Evolutionary conservation across 2,113 vertebrate species (phyloP).

Genomic region (Nesogale talazaci): DNA sequence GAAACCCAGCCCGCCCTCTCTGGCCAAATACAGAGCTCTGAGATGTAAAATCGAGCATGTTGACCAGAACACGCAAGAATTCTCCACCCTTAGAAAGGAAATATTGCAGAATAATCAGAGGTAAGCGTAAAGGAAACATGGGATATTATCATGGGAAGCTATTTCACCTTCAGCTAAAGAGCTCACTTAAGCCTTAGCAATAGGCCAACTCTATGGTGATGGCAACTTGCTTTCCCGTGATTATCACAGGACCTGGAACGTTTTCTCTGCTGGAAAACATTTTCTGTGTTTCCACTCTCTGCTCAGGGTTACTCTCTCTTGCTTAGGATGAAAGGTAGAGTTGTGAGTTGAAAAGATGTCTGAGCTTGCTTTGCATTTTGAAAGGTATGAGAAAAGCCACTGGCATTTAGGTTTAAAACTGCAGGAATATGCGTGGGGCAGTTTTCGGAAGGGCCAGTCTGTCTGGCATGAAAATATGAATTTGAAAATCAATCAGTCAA

Average conservation of each 20-base stretch:
- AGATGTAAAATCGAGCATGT: slow-evolving; percentile 89
- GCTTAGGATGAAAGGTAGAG: background rate
- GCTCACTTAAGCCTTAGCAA: background rate
- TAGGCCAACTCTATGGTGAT: background rate
- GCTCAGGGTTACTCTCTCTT: background rate
- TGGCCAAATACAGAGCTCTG: slow-evolving; percentile 92
- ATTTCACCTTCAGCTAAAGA: background rate
- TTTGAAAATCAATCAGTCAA: too few relatives aligned
- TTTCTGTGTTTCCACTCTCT: background rate
- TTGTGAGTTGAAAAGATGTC: background rate
- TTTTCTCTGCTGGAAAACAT: background rate
- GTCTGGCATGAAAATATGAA: background rate
- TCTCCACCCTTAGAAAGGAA: slow-evolving; percentile 80
- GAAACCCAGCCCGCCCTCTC: slow-evolving; percentile 81
- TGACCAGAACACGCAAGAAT: slow-evolving; percentile 84
- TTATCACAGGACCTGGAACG: background rate
- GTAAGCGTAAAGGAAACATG: slow-evolving; percentile 65
- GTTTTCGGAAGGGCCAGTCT: background rate
- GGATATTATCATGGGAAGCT: background rate
- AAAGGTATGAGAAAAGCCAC: background rate
- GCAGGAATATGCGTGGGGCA: background rate
- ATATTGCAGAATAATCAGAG: slow-evolving; percentile 75
- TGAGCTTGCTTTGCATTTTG: background rate
- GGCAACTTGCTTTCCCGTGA: background rate
- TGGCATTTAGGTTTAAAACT: slow-evolving; percentile 33